Evolutionary conservation across 1,140 invertebrate genomes (phyloP).

Genomic region (Diuraphis noxia): DNA sequence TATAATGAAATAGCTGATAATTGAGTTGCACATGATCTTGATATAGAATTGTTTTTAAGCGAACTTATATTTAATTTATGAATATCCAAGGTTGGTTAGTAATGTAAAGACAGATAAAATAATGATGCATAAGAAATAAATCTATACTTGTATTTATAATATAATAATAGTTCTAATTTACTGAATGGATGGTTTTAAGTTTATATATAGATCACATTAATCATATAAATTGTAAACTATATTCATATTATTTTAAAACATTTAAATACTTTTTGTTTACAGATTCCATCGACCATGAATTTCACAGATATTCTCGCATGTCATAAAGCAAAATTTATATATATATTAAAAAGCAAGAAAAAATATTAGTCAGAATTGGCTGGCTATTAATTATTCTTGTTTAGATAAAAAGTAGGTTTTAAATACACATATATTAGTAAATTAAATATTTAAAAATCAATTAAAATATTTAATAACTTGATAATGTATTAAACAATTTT

Average conservation of each 20-base stretch:
- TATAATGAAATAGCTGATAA: background rate
- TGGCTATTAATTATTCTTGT: background rate
- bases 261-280: background rate
- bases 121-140: background rate
- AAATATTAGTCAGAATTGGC: background rate
- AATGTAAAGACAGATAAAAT: background rate
- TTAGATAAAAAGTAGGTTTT: constrained; percentile 23
- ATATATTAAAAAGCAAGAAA: background rate
- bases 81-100: background rate
- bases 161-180: background rate
- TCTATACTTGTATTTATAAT: no score
- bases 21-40: background rate
- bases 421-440: constrained; percentile 28
- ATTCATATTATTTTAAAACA: background rate
- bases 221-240: background rate
- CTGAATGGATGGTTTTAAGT: background rate
- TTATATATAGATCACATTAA: background rate
- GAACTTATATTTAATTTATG: background rate
- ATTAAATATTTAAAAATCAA: constrained; percentile 40
- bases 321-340: background rate
- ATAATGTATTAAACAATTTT: constrained; percentile 8
- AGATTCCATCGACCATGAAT: constrained; percentile 39
- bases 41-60: background rate
- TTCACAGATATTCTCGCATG: background rate
- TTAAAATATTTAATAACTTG: background rate